These are phyloP conservation scores for Epizoanthus stellaris DNA, from an alignment of 92 coral and sea anemone genomes.

Conservation along the genomic window DNA sequence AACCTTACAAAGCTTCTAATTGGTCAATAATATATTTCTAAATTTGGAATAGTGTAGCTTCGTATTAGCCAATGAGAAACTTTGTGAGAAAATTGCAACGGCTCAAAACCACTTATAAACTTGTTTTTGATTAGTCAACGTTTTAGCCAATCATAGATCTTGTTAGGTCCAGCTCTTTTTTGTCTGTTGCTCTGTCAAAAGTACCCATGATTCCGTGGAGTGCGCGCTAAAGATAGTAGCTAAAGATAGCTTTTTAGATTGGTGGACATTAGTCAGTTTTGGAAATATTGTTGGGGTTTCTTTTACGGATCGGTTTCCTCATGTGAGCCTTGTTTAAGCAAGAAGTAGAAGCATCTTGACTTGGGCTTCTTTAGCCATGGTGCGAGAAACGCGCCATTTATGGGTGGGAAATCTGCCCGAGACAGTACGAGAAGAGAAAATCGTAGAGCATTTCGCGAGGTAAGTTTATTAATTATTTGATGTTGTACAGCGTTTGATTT, in stretches of 20 bases:
- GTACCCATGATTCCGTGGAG: conserved; percentile 31
- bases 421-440: conserved; percentile 89
- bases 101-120: not conserved
- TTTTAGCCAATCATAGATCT: conserved; percentile 18
- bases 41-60: too few relatives aligned
- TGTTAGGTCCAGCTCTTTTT: not conserved
- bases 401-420: conserved; percentile 99
- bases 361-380: conserved; percentile 66
- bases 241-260: not conserved
- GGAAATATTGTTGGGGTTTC: conserved; percentile 10
- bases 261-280: not conserved
- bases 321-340: not conserved
- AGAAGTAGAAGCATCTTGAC: not conserved
- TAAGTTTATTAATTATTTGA: conserved; percentile 38
- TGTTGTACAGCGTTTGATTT: not conserved
- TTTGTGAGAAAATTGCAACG: not conserved
- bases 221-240: not conserved
- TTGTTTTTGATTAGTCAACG: not conserved
- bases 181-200: conserved; percentile 8
- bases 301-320: not conserved
- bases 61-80: not conserved
- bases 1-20: not conserved
- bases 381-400: conserved; percentile 98
- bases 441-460: conserved; percentile 94
- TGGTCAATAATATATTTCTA: not conserved